A percentile compares a stretch with the other conserved stretches of the same genome.
These are phyloP conservation scores for Gasterosteus nipponicus DNA, from an alignment of 2,113 vertebrate genomes.

Conservation along the genomic window DNA sequence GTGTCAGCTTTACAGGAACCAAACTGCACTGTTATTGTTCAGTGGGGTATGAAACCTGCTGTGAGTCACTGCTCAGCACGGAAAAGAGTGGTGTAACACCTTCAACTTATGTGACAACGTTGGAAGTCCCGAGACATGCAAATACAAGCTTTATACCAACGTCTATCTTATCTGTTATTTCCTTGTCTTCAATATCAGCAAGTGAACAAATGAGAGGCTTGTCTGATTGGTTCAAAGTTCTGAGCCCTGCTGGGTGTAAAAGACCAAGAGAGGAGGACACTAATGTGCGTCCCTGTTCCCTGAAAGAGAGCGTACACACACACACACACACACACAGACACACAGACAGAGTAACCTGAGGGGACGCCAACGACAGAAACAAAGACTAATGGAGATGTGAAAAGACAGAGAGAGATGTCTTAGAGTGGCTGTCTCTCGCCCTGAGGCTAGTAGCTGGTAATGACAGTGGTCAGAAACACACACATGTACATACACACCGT, in stretches of 20 bases:
- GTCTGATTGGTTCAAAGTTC: slow-evolving; percentile 21
- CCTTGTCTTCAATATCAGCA: slow-evolving; percentile 11
- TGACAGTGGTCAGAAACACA: slow-evolving; percentile 53
- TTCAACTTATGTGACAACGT: not conserved
- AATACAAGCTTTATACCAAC: slow-evolving; percentile 14
- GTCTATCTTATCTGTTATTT: not conserved
- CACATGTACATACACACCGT: slow-evolving; percentile 33
- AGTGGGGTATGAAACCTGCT: slow-evolving; percentile 24
- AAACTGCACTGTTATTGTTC: slow-evolving; percentile 25
- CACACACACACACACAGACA: slow-evolving; percentile 15
- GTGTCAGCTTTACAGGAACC: slow-evolving; percentile 41
- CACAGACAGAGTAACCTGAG: slow-evolving; percentile 40
- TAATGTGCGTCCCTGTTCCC: slow-evolving; percentile 56
- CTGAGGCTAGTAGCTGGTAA: slow-evolving; percentile 62
- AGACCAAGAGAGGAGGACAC: slow-evolving; percentile 50
- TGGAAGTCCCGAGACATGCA: not conserved
- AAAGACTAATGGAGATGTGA: slow-evolving; percentile 72
- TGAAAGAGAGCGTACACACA: slow-evolving; percentile 37
- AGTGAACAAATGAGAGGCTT: not conserved
- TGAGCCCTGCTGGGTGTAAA: slow-evolving; percentile 28
- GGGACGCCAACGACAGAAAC: slow-evolving; percentile 37
- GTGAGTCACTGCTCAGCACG: slow-evolving; percentile 12
- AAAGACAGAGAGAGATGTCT: slow-evolving; percentile 66
- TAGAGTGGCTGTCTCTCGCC: slow-evolving; percentile 63
- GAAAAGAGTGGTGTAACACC: not conserved